Evolutionary conservation across 2,113 vertebrate species (phyloP), one percentile per base, ranked within the genome.

Genomic region (Arizona elegans): DNA sequence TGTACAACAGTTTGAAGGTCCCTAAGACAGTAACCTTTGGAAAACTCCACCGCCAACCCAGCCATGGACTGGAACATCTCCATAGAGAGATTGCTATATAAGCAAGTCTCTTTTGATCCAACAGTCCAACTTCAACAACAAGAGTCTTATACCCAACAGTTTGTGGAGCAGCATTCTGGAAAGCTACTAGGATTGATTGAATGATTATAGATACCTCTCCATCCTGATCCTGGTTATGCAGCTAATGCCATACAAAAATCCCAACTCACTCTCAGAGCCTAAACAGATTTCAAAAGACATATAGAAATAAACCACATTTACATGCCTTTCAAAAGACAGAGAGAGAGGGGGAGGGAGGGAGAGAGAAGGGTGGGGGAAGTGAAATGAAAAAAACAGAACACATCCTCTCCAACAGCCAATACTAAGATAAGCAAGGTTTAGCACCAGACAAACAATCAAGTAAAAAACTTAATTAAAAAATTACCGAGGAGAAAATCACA

Each of bases 301-400:
- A 38, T 81, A 38, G 17, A 81, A 9, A 81, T 43, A 43, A 38
- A 81, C 33, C 75, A 21, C 33, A 81, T 43, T 81, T 43, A 21
- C 8, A 81, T 9, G 33, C 33, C 33, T 38, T 81, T 81, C 33
- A 38, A 65, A 19, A 38, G 70, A 81, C 13, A 33, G n/a, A 62
- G 56, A 58, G 55, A 5, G 17, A 1, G 55, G 1, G 17, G 3
- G 55, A 15, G 21, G 8, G 21, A 9, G 2, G 0, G 2, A 62
- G 56, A 23, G 17, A 5, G 55, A 1, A 5, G 3, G 8, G 21
- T 2, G 2, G 0, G 1, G 8, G 0, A 21, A 38, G 7, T 38
- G 8, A 81, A 81, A 81, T 38, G 17, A 43, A 38, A 81, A 81
- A 38, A 3, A 3, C 17, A 81, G 17, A 81, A 81, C 75, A 43